Evolutionary conservation across 2,113 vertebrate genomes (phyloP).

Genomic region (Pedionomus torquatus): DNA sequence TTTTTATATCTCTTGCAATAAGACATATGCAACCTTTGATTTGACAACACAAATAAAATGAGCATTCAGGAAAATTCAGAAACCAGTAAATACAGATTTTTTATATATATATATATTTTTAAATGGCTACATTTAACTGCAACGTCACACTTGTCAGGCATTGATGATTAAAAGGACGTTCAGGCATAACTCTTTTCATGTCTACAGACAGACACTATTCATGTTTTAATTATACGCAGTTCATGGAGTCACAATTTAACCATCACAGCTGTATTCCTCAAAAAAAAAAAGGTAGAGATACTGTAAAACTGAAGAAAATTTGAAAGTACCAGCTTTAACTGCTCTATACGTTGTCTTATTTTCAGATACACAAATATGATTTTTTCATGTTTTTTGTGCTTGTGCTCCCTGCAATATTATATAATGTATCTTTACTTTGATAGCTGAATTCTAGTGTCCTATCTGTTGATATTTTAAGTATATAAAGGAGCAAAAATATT

Average conservation of each 20-base stretch:
- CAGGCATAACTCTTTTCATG: not conserved
- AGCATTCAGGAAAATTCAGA: not conserved
- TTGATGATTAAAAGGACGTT: not conserved
- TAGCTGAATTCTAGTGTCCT: not conserved
- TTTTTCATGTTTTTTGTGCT: not conserved
- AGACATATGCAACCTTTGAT: not conserved
- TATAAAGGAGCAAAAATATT: not conserved
- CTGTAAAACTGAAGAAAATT: not conserved
- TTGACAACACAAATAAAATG: not conserved
- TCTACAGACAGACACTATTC: not conserved
- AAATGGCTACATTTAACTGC: not conserved
- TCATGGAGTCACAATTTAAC: not conserved
- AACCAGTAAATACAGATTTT: not conserved
- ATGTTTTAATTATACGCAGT: not conserved
- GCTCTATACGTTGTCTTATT: not conserved
- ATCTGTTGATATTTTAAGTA: not conserved
- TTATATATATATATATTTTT: not conserved
- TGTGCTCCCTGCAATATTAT: not conserved
- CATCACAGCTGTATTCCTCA: not conserved
- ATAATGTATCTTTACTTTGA: not conserved
- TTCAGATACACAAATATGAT: not conserved
- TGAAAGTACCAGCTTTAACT: not conserved
- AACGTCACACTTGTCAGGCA: not conserved
- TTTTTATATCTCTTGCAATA: not conserved
- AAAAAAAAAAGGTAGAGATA: not conserved